Evolutionary conservation across 2,797 vertebrate species (phyloP).

Genomic region (Chaetophractus vellerosus): DNA sequence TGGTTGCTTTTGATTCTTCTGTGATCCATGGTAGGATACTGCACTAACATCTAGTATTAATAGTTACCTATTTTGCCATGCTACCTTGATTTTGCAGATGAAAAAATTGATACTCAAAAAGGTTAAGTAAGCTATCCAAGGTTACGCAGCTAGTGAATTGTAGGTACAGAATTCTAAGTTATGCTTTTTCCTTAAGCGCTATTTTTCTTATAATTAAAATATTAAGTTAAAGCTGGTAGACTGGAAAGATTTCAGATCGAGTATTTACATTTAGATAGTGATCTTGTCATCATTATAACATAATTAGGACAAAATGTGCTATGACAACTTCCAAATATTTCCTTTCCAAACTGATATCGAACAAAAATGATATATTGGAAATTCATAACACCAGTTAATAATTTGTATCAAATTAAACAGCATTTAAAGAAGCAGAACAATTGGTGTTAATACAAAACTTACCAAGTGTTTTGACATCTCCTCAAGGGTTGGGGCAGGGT

Average conservation of each 20-base stretch:
- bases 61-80: not conserved
- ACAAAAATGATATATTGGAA: not conserved
- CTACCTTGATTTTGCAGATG: not conserved
- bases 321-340: constrained; percentile 18
- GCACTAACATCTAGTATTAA: not conserved
- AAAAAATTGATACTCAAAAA: not conserved
- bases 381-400: not conserved
- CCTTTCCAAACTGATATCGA: constrained; percentile 43
- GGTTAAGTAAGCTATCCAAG: not conserved
- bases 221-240: not conserved
- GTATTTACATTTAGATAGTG: not conserved
- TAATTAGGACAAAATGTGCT: not conserved
- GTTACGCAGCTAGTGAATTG: not conserved
- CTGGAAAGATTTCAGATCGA: not conserved
- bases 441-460: constrained; percentile 22
- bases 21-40: not conserved
- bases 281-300: not conserved
- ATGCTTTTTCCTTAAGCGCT: not conserved
- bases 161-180: not conserved
- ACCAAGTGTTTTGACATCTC: not conserved
- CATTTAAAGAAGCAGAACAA: constrained; percentile 24
- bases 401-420: not conserved
- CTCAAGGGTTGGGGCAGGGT: not conserved
- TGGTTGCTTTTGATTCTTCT: not conserved
- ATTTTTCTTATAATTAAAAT: not conserved